Conservation (phyloP, 2,888 invertebrate genomes). For the Pheosia tremula region DNA sequence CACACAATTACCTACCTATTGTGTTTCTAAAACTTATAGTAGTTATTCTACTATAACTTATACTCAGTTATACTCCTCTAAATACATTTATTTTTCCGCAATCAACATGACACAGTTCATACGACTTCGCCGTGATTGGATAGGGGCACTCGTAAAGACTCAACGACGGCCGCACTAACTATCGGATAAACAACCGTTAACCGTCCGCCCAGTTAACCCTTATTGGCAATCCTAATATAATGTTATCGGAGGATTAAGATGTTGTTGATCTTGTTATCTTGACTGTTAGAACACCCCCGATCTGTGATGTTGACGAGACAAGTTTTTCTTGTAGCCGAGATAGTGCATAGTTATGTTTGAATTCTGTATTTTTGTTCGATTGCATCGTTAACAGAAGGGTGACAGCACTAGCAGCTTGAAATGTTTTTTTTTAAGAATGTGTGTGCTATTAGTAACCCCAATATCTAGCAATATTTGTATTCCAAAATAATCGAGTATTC, state of each 20-base stretch:
- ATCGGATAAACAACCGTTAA: constrained; percentile 46
- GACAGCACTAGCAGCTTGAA: no score
- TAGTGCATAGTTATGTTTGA: no score
- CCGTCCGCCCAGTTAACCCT: constrained; percentile 32
- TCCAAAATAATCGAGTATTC: no score
- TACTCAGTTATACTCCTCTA: no score
- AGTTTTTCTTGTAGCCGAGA: background rate
- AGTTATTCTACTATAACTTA: no score
- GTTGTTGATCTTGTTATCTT: constrained; percentile 1
- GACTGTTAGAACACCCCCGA: background rate
- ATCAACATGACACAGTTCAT: background rate
- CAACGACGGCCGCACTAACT: constrained; percentile 33
- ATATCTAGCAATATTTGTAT: no score
- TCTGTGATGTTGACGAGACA: background rate
- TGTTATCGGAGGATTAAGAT: constrained; percentile 4
- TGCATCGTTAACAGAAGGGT: no score
- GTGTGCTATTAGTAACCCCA: no score
- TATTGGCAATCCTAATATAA: constrained; percentile 14
- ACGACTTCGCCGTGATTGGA: background rate
- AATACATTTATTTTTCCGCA: background rate
- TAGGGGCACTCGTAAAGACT: constrained; percentile 23
- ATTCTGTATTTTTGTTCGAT: no score
- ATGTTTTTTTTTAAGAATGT: no score
- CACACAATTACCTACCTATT: no score
- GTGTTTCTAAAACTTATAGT: no score